Conservation (phyloP, 2,888 invertebrate genomes). For the Linnaemya tessellans region DNA sequence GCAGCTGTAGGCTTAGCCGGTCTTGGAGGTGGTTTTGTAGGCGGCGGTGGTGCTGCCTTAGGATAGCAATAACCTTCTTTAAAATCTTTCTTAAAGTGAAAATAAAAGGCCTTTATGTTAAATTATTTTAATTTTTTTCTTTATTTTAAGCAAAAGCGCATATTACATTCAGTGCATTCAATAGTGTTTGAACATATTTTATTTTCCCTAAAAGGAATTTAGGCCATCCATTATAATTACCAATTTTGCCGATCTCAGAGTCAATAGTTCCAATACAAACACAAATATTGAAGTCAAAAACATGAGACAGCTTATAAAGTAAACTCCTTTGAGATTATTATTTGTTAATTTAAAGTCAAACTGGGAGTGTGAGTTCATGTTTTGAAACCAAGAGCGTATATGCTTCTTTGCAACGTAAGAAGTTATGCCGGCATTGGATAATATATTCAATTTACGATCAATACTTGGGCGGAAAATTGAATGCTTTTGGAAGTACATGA, state of each 20-base stretch:
- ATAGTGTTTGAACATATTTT: not conserved
- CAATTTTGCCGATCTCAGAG: slow-evolving; percentile 42
- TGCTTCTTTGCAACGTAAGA: slow-evolving; percentile 56
- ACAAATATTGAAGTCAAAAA: slow-evolving; percentile 47
- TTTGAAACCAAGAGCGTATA: slow-evolving; percentile 23
- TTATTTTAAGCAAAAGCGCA: not conserved
- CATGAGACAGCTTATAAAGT: slow-evolving; percentile 61
- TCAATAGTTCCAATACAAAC: slow-evolving; percentile 71
- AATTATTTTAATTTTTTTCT: not conserved
- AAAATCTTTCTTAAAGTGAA: no score
- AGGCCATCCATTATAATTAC: slow-evolving; percentile 26
- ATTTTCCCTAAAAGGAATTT: slow-evolving; percentile 20
- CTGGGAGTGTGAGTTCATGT: slow-evolving; percentile 41
- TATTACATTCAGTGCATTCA: not conserved
- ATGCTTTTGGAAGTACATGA: slow-evolving; percentile 76
- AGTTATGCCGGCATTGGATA: slow-evolving; percentile 76
- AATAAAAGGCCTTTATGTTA: no score
- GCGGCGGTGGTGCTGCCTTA: slow-evolving; percentile 65
- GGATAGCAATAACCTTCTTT: slow-evolving; percentile 57
- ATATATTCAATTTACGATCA: slow-evolving; percentile 75
- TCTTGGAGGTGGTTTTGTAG: slow-evolving; percentile 73
- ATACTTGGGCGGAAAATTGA: slow-evolving; percentile 75
- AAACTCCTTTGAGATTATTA: slow-evolving; percentile 69
- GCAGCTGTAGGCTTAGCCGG: slow-evolving; percentile 75
- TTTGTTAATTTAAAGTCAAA: slow-evolving; percentile 48